These are phyloP conservation scores for Echiichthys vipera DNA, from an alignment of 2,797 vertebrate genomes.

Conservation along the genomic window DNA sequence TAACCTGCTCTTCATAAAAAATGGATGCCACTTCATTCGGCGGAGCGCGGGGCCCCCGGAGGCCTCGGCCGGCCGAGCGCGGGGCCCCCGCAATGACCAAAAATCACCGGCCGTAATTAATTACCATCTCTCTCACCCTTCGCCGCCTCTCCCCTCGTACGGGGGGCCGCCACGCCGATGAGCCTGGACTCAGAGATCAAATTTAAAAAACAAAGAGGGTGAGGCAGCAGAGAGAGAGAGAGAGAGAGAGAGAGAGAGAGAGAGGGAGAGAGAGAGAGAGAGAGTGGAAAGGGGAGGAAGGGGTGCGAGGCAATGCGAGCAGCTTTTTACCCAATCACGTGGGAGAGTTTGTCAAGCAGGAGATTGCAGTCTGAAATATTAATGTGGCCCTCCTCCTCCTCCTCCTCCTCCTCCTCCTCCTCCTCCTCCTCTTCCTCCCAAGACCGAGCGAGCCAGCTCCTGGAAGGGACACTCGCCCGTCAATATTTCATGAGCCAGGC, in stretches of 20 bases:
- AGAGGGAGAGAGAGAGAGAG: conserved; percentile 17
- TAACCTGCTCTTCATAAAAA: conserved; percentile 84
- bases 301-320: conserved; percentile 66
- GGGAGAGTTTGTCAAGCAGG: conserved; percentile 90
- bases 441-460: conserved; percentile 82
- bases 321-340: conserved; percentile 84
- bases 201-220: conserved; percentile 70
- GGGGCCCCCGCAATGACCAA: conserved; percentile 64
- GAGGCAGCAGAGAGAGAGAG: conserved; percentile 24
- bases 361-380: conserved; percentile 91
- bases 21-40: conserved; percentile 81
- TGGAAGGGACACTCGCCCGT: conserved; percentile 85
- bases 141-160: conserved; percentile 17
- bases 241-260: conserved; percentile 35
- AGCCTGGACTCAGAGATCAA: conserved; percentile 58
- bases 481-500: conserved; percentile 88
- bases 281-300: conserved; percentile 23
- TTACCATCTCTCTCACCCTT: conserved; percentile 57
- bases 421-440: conserved; percentile 37
- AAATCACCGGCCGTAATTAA: conserved; percentile 85
- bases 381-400: conserved; percentile 77
- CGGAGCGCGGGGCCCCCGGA: conserved; percentile 72
- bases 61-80: conserved; percentile 52
- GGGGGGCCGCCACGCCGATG: conserved; percentile 12
- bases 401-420: conserved; percentile 24